Percentiles rank a stretch among this genome's conserved stretches.
Conservation (phyloP, 2,888 invertebrate genomes). For the Parnassius orleans region DNA sequence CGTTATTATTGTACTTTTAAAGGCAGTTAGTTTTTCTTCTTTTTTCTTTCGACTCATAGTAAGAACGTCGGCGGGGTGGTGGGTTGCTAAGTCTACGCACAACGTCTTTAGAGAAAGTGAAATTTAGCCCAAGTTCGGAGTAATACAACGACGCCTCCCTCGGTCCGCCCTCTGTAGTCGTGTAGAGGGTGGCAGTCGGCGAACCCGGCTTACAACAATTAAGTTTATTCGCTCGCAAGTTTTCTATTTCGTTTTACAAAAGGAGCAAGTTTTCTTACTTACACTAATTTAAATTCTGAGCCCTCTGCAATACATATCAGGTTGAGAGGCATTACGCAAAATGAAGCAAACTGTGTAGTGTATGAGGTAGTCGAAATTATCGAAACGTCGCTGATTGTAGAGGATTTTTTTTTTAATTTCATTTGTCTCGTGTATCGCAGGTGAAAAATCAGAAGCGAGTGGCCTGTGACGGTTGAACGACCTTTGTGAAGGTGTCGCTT, state of each 20-base stretch:
- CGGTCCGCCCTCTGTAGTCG: constrained; percentile 48
- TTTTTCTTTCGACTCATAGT: constrained; percentile 59
- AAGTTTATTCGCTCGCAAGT: constrained; percentile 74
- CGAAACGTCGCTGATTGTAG: constrained; percentile 23
- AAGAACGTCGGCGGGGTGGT: constrained; percentile 56
- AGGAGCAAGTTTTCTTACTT: constrained; percentile 37
- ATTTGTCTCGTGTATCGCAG: constrained; percentile 33
- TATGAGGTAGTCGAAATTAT: constrained; percentile 23
- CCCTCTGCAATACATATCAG: constrained; percentile 10
- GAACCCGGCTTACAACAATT: constrained; percentile 78
- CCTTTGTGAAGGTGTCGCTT: constrained; percentile 79
- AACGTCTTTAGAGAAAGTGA: constrained; percentile 79
- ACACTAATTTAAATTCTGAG: constrained; percentile 26
- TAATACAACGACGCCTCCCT: constrained; percentile 68
- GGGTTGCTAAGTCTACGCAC: constrained; percentile 76
- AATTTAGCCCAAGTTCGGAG: constrained; percentile 80
- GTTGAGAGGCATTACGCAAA: background rate
- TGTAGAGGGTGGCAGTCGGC: constrained; percentile 61
- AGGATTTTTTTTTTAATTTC: constrained; percentile 7
- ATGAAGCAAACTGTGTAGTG: constrained; percentile 11
- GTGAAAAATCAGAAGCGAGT: constrained; percentile 54
- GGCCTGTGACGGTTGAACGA: constrained; percentile 76
- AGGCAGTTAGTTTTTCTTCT: constrained; percentile 28
- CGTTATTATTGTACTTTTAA: no score
- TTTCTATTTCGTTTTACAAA: constrained; percentile 59